These are phyloP conservation scores for Colossoma macropomum DNA, from an alignment of 2,113 vertebrate species.

Conservation along the genomic window DNA sequence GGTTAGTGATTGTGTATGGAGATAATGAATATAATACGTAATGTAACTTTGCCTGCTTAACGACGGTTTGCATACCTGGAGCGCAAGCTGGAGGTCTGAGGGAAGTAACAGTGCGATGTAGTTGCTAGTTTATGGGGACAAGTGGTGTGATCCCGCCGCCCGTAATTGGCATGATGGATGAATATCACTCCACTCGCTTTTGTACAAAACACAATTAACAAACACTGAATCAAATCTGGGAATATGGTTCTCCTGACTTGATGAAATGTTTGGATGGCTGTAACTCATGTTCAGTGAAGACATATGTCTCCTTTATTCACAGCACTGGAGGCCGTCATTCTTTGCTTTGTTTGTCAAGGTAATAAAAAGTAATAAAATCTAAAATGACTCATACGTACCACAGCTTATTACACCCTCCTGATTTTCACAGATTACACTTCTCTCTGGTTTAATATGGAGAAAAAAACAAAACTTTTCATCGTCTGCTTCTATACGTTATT, in stretches of 20 bases:
- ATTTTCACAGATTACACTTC: slow-evolving; percentile 14
- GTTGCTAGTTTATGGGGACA: slow-evolving; percentile 3
- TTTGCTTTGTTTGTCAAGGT: not conserved
- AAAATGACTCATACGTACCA: not conserved
- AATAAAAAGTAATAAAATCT: not conserved
- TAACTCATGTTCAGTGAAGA: not conserved
- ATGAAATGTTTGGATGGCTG: not conserved
- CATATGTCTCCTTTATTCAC: not conserved
- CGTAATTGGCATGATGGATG: slow-evolving; percentile 30
- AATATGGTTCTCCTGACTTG: not conserved
- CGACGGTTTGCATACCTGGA: slow-evolving; percentile 2
- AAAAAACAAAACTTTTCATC: too few species aligned
- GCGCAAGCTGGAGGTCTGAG: slow-evolving; percentile 13
- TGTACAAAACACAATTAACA: not conserved
- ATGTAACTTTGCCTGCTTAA: not conserved
- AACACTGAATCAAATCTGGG: not conserved
- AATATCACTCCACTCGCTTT: slow-evolving; percentile 6
- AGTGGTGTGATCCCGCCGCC: not conserved
- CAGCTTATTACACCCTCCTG: not conserved
- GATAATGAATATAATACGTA: not conserved
- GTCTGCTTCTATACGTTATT: not conserved
- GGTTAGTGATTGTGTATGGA: not conserved
- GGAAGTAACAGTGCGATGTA: not conserved
- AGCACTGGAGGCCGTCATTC: not conserved
- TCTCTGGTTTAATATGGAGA: slow-evolving; percentile 5